Base-by-base conservation (phyloP, 2,797 vertebrate genomes). In the Molossus alvarezi region DNA sequence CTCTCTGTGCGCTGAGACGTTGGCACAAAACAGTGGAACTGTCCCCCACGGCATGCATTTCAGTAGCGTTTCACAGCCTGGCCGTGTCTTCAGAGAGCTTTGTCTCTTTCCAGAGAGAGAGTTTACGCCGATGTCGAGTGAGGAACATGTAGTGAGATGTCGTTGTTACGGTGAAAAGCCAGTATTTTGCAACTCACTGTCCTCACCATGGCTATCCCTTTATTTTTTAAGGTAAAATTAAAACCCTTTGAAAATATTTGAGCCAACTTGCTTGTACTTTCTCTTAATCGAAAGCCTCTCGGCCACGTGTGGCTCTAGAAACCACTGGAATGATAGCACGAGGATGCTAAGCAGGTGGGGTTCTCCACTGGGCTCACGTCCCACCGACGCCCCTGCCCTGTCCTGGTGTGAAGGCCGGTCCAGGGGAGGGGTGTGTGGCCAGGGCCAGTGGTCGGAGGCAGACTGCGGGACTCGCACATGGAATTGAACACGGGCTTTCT, bases 61-160 rank as follows among this genome's bases (percentile, higher is more conserved):
- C 96, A 96, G 77, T 92, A 93, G 94, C 82, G 94, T 81, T 95
- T 95, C 97, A 23, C 0, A 79, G 55, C 20, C 10, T 85, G 2
- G n/a, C 21, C 77, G 72, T 94, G 79, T 84, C 60, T 90, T 89
- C 18, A 94, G 33, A 53, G 20, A 81, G 2, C 4, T 93, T 92
- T 45, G 9, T 88, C 77, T 92, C 48, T 96, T 79, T 86, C 1
- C 12, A 88, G 51, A 85, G 93, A 23, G 53, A 51, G 95, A 11
- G 58, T 5, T 77, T 48, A 55, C 98, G 58, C 69, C 91, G 83
- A 91, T 4, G 76, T 57, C 81, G 58, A 92, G 94, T 93, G 88
- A 25, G 48, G 58, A 41, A 2, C 6, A 62, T 45, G 0, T n/a
- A 73, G 1, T 73, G 1, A 94, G 91, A 58, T 67, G 14, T 96